These are phyloP conservation scores for Tiliqua scincoides DNA, from an alignment of 2,113 vertebrate species.

Conservation along the genomic window DNA sequence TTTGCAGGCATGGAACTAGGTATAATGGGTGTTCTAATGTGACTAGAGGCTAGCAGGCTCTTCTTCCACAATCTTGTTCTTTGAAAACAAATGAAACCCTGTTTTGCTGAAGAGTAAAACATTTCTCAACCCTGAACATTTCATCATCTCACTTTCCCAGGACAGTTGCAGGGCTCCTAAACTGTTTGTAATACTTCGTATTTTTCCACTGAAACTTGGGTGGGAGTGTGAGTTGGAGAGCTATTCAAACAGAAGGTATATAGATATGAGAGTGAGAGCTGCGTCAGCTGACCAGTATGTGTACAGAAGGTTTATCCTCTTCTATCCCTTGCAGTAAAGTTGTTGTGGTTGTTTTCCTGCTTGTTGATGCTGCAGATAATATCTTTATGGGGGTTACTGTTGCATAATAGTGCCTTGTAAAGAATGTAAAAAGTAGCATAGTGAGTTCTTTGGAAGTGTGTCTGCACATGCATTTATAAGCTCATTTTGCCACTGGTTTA, in stretches of 20 bases:
- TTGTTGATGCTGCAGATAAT: neutral
- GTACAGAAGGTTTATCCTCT: neutral
- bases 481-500: neutral
- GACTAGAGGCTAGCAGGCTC: neutral
- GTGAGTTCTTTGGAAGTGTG: neutral
- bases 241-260: neutral
- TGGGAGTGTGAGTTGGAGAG: neutral
- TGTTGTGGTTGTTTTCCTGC: neutral
- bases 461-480: neutral
- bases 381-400: neutral
- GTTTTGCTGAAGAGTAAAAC: neutral
- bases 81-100: neutral
- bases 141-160: neutral
- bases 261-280: neutral
- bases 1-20: neutral
- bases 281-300: neutral
- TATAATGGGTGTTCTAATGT: neutral
- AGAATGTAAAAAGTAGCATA: neutral
- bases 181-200: neutral
- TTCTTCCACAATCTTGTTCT: neutral
- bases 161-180: neutral
- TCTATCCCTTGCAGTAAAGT: neutral
- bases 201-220: slow-evolving; percentile 2
- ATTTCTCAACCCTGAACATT: slow-evolving; percentile 3
- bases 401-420: neutral